Evolutionary conservation across 2,888 invertebrate species (phyloP).

Genomic region (Pyrocoelia pectoralis): DNA sequence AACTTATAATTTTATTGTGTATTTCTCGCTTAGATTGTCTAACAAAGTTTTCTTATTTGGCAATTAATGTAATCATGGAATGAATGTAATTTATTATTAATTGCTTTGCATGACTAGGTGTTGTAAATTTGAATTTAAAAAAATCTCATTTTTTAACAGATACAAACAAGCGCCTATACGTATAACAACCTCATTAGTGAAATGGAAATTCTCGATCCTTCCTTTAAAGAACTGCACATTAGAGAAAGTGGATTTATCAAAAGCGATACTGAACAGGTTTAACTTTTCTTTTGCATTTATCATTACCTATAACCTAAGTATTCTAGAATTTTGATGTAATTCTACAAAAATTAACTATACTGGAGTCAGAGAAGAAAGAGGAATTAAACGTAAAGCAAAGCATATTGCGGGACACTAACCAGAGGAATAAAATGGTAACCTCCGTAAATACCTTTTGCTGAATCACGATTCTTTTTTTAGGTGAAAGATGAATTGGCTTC

Average conservation of each 20-base stretch:
- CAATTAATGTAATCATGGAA: no score
- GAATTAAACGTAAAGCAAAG: background rate
- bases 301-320: background rate
- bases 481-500: background rate
- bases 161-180: slow-evolving; percentile 1
- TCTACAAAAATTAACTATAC: background rate
- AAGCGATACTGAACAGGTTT: slow-evolving; percentile 9
- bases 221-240: slow-evolving; percentile 10
- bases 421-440: background rate
- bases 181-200: slow-evolving; percentile 15
- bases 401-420: background rate
- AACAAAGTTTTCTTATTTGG: no score
- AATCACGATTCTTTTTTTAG: background rate
- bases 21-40: no score
- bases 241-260: slow-evolving; percentile 22
- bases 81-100: no score
- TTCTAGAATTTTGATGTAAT: background rate
- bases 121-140: background rate
- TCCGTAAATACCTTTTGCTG: background rate
- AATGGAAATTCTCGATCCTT: slow-evolving; percentile 5
- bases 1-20: no score
- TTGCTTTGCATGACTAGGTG: background rate
- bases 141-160: slow-evolving; percentile 1
- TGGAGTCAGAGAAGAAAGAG: background rate
- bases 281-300: background rate